Percentiles rank a stretch among this genome's conserved stretches.
phyloP scores from a whole-genome alignment of 2,888 invertebrate genomes.

The Erannis defoliaria region DNA sequence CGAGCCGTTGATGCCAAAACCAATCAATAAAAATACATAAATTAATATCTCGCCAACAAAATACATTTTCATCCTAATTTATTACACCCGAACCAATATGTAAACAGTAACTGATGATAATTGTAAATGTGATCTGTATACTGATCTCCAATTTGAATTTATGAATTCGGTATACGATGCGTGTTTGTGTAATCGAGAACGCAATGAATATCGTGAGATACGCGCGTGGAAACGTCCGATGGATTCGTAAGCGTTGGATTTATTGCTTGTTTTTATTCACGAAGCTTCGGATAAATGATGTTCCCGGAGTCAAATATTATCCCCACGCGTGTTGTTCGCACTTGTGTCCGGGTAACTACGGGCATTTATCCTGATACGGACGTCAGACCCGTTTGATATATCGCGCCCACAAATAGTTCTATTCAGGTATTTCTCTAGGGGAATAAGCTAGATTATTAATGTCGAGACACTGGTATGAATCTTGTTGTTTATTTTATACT shows the following conservation, averaged over 20 bases:
- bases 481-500: conserved; percentile 22
- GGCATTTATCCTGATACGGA: conserved; percentile 52
- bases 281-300: conserved; percentile 50
- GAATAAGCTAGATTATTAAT: conserved; percentile 39
- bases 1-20: conserved; percentile 11
- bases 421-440: conserved; percentile 53
- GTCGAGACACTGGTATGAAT: conserved; percentile 18
- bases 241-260: conserved; percentile 51
- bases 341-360: conserved; percentile 48
- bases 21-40: conserved; percentile 37
- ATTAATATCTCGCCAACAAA: conserved; percentile 36
- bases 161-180: conserved; percentile 51
- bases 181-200: conserved; percentile 49
- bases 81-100: conserved; percentile 43
- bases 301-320: conserved; percentile 52
- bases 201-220: conserved; percentile 50
- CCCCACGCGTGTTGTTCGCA: conserved; percentile 56
- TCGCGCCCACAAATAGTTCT: conserved; percentile 47
- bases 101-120: conserved; percentile 44
- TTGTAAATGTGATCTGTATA: conserved; percentile 50
- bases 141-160: conserved; percentile 53
- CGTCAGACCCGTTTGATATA: conserved; percentile 46
- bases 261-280: conserved; percentile 58
- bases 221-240: conserved; percentile 35
- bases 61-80: conserved; percentile 42